A percentile compares a stretch with the other conserved stretches of the same genome.
These are phyloP conservation scores for Gymnocypris eckloni DNA, from an alignment of 2,797 vertebrate genomes.

Conservation along the genomic window DNA sequence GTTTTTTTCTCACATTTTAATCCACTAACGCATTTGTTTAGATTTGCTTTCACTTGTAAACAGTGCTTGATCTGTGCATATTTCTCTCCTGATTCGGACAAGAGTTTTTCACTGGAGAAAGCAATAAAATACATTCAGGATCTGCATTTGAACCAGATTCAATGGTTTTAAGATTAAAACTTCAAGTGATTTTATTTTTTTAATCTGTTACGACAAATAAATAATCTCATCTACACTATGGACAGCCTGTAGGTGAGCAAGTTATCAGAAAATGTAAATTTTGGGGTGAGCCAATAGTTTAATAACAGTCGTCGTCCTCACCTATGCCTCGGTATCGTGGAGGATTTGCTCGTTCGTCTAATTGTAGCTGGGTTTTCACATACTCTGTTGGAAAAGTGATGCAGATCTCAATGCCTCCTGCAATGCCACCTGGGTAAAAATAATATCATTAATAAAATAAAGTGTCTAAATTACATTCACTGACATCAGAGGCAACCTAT, in stretches of 20 bases:
- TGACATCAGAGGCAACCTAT: neutral
- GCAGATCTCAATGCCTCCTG: conserved; percentile 81
- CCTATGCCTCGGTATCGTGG: conserved; percentile 80
- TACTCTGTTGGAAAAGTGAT: conserved; percentile 85
- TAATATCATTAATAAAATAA: neutral
- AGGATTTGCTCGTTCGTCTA: conserved; percentile 79
- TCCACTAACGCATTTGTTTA: neutral
- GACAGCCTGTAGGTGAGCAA: neutral
- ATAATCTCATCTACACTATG: neutral
- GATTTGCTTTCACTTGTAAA: neutral
- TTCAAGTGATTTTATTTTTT: neutral
- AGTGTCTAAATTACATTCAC: neutral
- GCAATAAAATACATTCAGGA: neutral
- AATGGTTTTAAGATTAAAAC: neutral
- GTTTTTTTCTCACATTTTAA: neutral
- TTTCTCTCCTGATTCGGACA: neutral
- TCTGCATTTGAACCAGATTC: neutral
- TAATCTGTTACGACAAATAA: neutral
- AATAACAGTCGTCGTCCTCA: conserved; percentile 59
- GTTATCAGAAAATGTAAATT: neutral
- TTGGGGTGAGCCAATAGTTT: neutral
- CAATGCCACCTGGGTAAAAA: conserved; percentile 75
- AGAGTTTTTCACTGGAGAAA: neutral
- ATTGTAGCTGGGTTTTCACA: conserved; percentile 83
- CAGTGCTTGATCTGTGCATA: neutral